These are phyloP conservation scores for Spheniscus mendiculus DNA, from an alignment of 2,113 vertebrate genomes.

Conservation along the genomic window DNA sequence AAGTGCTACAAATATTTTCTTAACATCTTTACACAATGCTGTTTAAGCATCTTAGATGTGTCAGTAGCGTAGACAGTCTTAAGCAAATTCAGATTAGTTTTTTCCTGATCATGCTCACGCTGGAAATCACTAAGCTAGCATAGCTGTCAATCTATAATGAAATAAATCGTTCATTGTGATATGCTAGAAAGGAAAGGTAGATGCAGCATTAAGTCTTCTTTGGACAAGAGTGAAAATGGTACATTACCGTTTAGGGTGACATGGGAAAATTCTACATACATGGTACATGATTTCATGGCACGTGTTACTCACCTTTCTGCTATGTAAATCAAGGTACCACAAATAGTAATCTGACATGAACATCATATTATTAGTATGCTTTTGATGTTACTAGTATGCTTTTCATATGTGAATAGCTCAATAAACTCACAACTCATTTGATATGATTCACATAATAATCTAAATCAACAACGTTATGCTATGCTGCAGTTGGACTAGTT, in stretches of 20 bases:
- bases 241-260: neutral
- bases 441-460: neutral
- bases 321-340: neutral
- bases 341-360: neutral
- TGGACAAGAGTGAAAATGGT: neutral
- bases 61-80: constrained; percentile 58
- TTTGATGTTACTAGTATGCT: neutral
- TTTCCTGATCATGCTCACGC: constrained; percentile 18
- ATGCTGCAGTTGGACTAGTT: neutral
- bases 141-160: neutral
- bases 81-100: constrained; percentile 66
- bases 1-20: constrained; percentile 75
- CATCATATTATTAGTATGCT: neutral
- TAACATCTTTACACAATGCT: constrained; percentile 73
- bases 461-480: neutral
- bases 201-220: neutral
- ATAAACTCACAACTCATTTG: neutral
- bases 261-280: neutral
- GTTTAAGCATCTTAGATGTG: constrained; percentile 68
- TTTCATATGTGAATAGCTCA: neutral
- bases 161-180: neutral
- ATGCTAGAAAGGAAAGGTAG: neutral
- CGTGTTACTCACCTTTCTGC: neutral
- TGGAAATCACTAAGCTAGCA: constrained; percentile 53
- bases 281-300: neutral